Evolutionary conservation across 2,113 vertebrate species (phyloP).

Genomic region (Oriolus oriolus): DNA sequence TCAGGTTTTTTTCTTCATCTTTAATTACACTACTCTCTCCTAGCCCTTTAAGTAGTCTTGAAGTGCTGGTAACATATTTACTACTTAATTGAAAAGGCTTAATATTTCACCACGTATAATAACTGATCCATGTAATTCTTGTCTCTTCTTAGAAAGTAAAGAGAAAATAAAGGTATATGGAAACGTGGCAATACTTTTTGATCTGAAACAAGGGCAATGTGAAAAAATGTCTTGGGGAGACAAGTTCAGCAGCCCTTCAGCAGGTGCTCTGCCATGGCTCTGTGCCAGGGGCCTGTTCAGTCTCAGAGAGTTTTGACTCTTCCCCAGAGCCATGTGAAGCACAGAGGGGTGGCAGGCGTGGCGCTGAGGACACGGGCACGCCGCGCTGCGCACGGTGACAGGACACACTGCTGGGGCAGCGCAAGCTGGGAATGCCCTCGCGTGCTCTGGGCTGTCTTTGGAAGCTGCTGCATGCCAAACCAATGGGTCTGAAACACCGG

Average conservation of each 20-base stretch:
- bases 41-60: neutral
- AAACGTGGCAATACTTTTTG: neutral
- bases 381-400: accelerated
- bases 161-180: neutral
- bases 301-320: too few relatives aligned
- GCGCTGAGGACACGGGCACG: too few relatives aligned
- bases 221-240: accelerated
- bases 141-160: neutral
- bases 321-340: neutral
- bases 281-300: neutral
- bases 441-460: neutral
- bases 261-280: neutral
- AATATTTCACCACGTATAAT: neutral
- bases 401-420: neutral
- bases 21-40: neutral
- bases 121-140: neutral
- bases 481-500: neutral
- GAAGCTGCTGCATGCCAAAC: neutral
- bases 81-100: neutral
- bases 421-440: neutral
- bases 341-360: accelerated
- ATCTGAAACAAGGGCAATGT: neutral
- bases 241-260: neutral
- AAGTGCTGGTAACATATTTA: neutral
- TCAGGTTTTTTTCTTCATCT: neutral